Percentiles rank a stretch among this genome's conserved stretches.
Conservation (phyloP, 2,797 vertebrate species). For the Paratrypauchen microcephalus region DNA sequence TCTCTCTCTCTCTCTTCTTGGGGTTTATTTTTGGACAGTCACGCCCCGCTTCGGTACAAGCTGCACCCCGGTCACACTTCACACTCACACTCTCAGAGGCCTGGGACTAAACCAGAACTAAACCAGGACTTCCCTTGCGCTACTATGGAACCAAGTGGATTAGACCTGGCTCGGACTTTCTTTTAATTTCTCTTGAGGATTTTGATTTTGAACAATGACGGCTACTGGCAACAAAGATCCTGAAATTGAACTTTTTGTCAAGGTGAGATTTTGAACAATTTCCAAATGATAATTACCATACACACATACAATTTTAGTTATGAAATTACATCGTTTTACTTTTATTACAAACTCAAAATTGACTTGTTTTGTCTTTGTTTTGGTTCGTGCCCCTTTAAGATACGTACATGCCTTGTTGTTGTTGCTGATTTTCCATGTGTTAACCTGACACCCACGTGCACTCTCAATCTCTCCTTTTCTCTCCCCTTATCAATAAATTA, state of each 20-base stretch:
- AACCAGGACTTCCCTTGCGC: constrained; percentile 34
- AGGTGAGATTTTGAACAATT: constrained; percentile 75
- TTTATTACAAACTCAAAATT: too few species aligned
- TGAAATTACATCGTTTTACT: neutral
- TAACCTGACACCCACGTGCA: constrained; percentile 71
- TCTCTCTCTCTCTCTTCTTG: constrained; percentile 20
- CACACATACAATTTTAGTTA: too few species aligned
- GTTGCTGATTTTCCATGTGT: constrained; percentile 69
- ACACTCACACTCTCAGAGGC: constrained; percentile 16
- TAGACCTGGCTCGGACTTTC: constrained; percentile 48
- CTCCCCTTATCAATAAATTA: constrained; percentile 58
- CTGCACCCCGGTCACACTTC: constrained; percentile 46
- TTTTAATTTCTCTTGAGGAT: constrained; percentile 28
- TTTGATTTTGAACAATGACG: constrained; percentile 75
- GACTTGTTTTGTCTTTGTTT: neutral
- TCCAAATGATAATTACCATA: neutral
- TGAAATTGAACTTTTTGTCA: constrained; percentile 96
- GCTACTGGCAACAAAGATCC: constrained; percentile 88
- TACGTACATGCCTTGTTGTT: constrained; percentile 59
- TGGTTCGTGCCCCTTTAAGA: constrained; percentile 36
- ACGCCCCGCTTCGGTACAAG: constrained; percentile 57
- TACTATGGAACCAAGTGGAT: constrained; percentile 48
- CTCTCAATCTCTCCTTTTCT: constrained; percentile 63
- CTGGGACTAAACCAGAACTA: constrained; percentile 45
- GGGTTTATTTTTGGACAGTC: constrained; percentile 72